Conservation (phyloP, 2,797 vertebrate genomes). For the Sphaeramia orbicularis region DNA sequence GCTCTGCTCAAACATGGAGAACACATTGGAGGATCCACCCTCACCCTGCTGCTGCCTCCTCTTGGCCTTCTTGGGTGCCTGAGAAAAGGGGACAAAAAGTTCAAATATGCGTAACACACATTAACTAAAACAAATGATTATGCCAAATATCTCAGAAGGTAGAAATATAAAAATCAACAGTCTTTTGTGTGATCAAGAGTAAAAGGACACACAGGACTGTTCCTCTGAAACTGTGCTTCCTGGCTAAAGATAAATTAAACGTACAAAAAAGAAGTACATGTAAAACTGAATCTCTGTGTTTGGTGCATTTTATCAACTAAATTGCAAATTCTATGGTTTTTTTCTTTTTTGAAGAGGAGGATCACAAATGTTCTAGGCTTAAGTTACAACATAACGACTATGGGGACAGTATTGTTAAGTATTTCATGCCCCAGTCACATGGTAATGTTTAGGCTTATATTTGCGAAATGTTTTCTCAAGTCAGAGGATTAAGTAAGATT, state of each 20-base stretch:
- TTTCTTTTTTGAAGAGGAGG: background rate
- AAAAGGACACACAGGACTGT: background rate
- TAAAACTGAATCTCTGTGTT: background rate
- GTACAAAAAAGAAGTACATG: background rate
- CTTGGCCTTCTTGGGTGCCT: conserved; percentile 97
- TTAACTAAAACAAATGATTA: background rate
- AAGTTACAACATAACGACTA: background rate
- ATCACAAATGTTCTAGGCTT: background rate
- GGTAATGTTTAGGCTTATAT: conserved; percentile 12
- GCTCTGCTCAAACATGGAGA: conserved; percentile 98
- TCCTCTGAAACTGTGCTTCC: background rate
- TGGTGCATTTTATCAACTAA: background rate
- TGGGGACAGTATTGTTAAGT: background rate
- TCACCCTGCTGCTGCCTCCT: conserved; percentile 92
- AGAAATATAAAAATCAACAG: background rate
- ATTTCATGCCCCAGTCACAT: conserved; percentile 19
- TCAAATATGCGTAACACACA: conserved; percentile 17
- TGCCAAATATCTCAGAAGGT: background rate
- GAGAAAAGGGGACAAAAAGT: conserved; percentile 8
- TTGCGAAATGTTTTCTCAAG: conserved; percentile 14
- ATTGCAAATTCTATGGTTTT: too few species aligned
- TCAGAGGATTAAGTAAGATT: conserved; percentile 18
- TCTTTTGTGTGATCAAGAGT: background rate
- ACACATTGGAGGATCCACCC: conserved; percentile 93
- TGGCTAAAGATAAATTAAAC: background rate